Evolutionary conservation across 2,888 invertebrate species (phyloP).

Genomic region (Terebella lapidaria): DNA sequence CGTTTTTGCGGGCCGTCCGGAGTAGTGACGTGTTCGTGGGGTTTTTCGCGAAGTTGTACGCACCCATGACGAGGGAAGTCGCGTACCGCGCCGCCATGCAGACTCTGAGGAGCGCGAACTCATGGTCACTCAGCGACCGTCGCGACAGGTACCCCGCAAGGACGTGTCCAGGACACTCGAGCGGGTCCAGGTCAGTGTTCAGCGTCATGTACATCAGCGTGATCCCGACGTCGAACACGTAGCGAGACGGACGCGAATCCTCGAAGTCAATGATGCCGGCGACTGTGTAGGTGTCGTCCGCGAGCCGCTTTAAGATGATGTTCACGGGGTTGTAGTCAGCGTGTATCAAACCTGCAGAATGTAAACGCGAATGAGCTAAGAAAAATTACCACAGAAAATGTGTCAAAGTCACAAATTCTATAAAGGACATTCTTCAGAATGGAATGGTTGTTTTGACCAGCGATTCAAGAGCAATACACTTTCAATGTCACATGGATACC

Average conservation of each 20-base stretch:
- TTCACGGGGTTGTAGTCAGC: slow-evolving; percentile 91
- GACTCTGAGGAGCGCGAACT: slow-evolving; percentile 65
- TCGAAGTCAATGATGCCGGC: slow-evolving; percentile 80
- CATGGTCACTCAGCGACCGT: slow-evolving; percentile 63
- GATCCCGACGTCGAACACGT: slow-evolving; percentile 77
- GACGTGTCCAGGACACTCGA: slow-evolving; percentile 57
- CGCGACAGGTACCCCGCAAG: slow-evolving; percentile 69
- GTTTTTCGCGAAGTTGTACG: slow-evolving; percentile 68
- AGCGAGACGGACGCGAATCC: slow-evolving; percentile 69
- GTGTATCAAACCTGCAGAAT: slow-evolving; percentile 69
- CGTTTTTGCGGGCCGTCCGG: slow-evolving; percentile 57
- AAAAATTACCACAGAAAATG: too few relatives aligned
- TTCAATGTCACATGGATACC: too few relatives aligned
- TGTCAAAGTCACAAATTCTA: too few relatives aligned
- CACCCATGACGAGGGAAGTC: slow-evolving; percentile 79
- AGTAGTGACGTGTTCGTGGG: slow-evolving; percentile 75
- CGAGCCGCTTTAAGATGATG: slow-evolving; percentile 61
- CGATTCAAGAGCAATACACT: too few relatives aligned
- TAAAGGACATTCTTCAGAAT: too few relatives aligned
- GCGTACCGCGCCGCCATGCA: slow-evolving; percentile 74
- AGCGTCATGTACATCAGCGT: slow-evolving; percentile 76
- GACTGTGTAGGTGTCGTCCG: slow-evolving; percentile 58
- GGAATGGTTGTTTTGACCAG: too few relatives aligned
- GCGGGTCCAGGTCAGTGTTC: slow-evolving; percentile 58
- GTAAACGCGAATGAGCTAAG: too few relatives aligned